Evolutionary conservation across 2,113 vertebrate species (phyloP).

Genomic region (Semnornis frantzii): DNA sequence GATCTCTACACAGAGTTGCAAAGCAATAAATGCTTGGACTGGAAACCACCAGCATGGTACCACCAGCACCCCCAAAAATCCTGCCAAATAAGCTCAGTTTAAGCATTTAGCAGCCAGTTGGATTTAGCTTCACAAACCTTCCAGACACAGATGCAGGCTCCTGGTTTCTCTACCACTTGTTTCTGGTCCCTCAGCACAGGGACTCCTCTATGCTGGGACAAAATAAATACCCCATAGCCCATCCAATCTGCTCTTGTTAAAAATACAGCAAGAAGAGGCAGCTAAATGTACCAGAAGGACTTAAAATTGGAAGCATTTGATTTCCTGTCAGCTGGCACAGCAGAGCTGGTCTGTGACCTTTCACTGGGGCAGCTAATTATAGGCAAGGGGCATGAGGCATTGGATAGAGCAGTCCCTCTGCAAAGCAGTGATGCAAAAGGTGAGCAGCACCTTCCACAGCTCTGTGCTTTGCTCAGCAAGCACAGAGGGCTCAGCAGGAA

Average conservation of each 20-base stretch:
- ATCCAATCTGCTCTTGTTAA: neutral
- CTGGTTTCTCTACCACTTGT: neutral
- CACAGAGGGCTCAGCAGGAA: no score
- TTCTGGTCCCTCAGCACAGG: neutral
- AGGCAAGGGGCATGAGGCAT: no score
- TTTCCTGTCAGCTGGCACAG: neutral
- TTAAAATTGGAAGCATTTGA: fast-evolving
- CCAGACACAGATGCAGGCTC: neutral
- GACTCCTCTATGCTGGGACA: neutral
- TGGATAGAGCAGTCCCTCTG: neutral
- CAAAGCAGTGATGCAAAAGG: neutral
- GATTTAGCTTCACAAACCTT: neutral
- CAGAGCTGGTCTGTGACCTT: neutral
- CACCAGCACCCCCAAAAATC: neutral
- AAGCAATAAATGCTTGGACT: neutral
- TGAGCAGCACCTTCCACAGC: fast-evolving
- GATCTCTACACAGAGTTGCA: neutral
- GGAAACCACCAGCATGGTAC: neutral
- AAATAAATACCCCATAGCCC: neutral
- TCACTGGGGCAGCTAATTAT: neutral
- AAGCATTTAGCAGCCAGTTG: neutral
- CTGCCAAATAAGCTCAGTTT: fast-evolving
- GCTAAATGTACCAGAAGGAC: neutral
- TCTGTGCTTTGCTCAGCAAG: neutral
- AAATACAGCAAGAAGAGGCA: neutral